Percentiles rank a stretch among this genome's conserved stretches.
phyloP scores from a whole-genome alignment of 2,888 invertebrate genomes.

The Anarsia innoxiella region DNA sequence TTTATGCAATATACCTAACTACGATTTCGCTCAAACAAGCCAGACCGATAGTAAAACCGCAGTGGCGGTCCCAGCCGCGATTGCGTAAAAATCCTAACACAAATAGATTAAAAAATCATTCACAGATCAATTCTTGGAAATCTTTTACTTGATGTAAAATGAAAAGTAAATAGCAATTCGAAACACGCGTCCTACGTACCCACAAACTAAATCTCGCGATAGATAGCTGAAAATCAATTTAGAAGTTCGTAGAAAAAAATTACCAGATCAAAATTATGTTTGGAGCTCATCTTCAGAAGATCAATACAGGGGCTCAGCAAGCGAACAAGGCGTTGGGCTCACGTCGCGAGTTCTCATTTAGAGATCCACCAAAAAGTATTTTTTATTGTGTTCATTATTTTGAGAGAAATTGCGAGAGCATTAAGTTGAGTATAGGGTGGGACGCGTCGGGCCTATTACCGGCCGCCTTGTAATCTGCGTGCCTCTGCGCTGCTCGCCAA shows the following conservation, averaged over 20 bases:
- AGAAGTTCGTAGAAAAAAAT: constrained; percentile 48
- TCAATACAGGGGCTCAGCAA: constrained; percentile 36
- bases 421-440: constrained; percentile 74
- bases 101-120: too few relatives aligned
- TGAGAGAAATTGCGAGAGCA: constrained; percentile 74
- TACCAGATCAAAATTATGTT: constrained; percentile 37
- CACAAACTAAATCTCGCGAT: too few relatives aligned
- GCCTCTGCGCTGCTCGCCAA: constrained; percentile 39
- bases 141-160: too few relatives aligned
- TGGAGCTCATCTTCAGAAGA: constrained; percentile 32
- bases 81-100: too few relatives aligned
- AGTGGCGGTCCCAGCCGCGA: too few relatives aligned
- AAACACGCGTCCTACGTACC: constrained; percentile 5
- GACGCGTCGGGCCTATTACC: constrained; percentile 61
- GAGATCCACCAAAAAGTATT: constrained; percentile 55
- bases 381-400: constrained; percentile 70
- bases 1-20: too few relatives aligned
- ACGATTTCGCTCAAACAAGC: too few relatives aligned
- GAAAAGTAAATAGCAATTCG: too few relatives aligned
- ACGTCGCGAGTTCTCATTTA: constrained; percentile 55
- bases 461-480: constrained; percentile 67
- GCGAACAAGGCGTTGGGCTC: constrained; percentile 33
- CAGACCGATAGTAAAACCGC: too few relatives aligned
- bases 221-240: constrained; percentile 40
- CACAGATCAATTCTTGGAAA: too few relatives aligned